A percentile compares a stretch with the other conserved stretches of the same genome.
These are phyloP conservation scores for Salvelinus namaycush DNA, from an alignment of 2,113 vertebrate genomes.

Conservation along the genomic window DNA sequence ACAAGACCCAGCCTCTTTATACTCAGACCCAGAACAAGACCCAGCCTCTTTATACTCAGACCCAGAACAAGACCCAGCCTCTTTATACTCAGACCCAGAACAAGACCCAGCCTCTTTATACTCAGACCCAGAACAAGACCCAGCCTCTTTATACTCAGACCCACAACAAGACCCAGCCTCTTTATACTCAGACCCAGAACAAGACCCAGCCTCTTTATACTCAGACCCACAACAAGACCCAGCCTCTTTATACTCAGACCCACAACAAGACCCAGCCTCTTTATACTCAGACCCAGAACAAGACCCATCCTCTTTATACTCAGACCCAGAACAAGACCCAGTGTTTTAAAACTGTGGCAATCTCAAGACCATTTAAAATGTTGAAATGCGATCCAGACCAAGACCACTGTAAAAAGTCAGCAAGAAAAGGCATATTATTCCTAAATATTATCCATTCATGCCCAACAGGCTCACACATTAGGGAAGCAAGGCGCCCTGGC, in stretches of 20 bases:
- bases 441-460: background rate
- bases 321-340: slow-evolving; percentile 20
- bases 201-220: background rate
- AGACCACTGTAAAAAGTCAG: background rate
- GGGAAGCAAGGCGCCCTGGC: too few species aligned
- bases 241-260: background rate
- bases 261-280: too few species aligned
- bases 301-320: slow-evolving; percentile 23
- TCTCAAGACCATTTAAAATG: slow-evolving; percentile 27
- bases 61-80: too few species aligned
- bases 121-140: too few species aligned
- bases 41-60: slow-evolving; percentile 8
- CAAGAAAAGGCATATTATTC: background rate
- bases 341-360: slow-evolving; percentile 46
- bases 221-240: slow-evolving; percentile 40
- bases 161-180: slow-evolving; percentile 33
- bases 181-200: too few species aligned
- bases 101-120: slow-evolving; percentile 23
- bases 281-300: slow-evolving; percentile 30
- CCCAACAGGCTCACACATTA: too few species aligned
- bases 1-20: background rate
- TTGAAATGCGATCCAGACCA: background rate
- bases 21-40: slow-evolving; percentile 36
- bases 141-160: slow-evolving; percentile 13
- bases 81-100: slow-evolving; percentile 26